Evolutionary conservation across 2,797 vertebrate genomes (phyloP).

Genomic region (Sardinella longiceps): DNA sequence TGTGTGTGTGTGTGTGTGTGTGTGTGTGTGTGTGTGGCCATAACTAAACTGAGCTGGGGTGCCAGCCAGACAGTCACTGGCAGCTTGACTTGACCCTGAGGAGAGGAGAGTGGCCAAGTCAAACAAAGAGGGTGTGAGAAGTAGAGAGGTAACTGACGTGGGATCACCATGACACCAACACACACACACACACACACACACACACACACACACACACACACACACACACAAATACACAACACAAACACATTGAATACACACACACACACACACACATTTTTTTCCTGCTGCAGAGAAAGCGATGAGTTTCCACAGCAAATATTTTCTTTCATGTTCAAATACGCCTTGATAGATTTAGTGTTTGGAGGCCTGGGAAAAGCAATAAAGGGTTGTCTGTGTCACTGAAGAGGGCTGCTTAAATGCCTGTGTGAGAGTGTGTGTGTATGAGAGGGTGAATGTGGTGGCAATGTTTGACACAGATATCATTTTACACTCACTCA

Average conservation of each 20-base stretch:
- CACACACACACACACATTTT: background rate
- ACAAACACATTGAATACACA: background rate
- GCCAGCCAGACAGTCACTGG: background rate
- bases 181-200: background rate
- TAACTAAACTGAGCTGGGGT: background rate
- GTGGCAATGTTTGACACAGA: background rate
- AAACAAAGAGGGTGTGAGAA: slow-evolving; percentile 30
- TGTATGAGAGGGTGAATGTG: background rate
- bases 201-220: slow-evolving; percentile 15
- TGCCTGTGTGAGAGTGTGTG: background rate
- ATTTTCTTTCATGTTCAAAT: slow-evolving; percentile 42
- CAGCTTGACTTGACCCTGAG: slow-evolving; percentile 11
- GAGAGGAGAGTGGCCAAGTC: slow-evolving; percentile 2
- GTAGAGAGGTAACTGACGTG: slow-evolving; percentile 21
- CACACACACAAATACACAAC: background rate
- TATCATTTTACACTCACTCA: background rate
- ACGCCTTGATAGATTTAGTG: slow-evolving; percentile 35
- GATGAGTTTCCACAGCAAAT: slow-evolving; percentile 33
- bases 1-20: no score
- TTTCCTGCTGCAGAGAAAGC: background rate
- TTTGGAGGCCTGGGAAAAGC: slow-evolving; percentile 37
- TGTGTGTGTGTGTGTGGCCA: background rate
- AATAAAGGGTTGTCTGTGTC: slow-evolving; percentile 24
- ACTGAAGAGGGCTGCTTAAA: background rate
- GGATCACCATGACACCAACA: background rate